phyloP scores from a whole-genome alignment of 2,113 vertebrate species.

The Rhabdornis inornatus region DNA sequence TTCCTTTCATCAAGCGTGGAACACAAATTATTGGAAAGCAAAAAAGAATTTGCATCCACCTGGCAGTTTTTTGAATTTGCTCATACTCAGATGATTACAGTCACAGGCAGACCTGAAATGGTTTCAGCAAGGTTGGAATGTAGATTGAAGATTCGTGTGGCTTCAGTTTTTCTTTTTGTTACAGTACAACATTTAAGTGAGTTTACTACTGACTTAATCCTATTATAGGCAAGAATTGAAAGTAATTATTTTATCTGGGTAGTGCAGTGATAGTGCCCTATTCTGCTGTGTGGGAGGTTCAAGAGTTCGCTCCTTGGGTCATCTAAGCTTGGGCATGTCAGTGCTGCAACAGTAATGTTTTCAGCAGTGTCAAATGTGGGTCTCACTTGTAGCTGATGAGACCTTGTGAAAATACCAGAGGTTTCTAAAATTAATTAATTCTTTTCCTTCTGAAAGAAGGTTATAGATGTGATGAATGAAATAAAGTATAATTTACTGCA shows the following conservation, averaged over 20 bases:
- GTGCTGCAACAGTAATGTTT: neutral
- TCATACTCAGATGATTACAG: neutral
- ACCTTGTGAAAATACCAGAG: neutral
- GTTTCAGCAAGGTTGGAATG: neutral
- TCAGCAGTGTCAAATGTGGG: neutral
- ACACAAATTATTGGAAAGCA: neutral
- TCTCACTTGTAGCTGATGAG: neutral
- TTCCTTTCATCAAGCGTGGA: neutral
- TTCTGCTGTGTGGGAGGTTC: neutral
- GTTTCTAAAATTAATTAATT: constrained; percentile 13
- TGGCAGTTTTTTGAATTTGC: neutral
- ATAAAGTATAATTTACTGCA: constrained; percentile 1
- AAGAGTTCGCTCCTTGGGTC: neutral
- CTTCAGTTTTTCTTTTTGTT: neutral
- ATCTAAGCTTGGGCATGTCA: neutral
- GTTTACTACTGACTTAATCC: neutral
- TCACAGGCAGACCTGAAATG: neutral
- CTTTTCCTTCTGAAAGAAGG: neutral
- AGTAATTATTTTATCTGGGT: neutral
- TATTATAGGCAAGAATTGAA: neutral
- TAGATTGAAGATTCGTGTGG: neutral
- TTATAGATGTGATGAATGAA: neutral
- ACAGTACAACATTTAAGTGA: neutral
- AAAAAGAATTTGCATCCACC: neutral
- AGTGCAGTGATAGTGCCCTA: neutral